Base-by-base conservation (phyloP, 2,113 vertebrate genomes). In the Dryoscopus gambensis region DNA sequence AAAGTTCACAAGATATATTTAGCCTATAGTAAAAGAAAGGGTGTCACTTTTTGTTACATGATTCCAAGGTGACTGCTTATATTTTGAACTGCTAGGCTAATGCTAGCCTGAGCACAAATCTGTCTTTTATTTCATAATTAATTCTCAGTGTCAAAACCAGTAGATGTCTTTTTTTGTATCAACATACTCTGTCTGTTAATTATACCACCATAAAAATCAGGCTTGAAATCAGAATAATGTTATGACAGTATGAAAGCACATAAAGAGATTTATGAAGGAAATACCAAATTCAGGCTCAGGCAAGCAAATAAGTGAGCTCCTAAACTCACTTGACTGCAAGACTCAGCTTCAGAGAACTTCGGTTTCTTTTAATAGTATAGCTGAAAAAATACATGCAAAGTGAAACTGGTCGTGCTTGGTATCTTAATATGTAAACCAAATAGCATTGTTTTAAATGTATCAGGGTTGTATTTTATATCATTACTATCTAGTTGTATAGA, bases 71-170 rank as follows among this genome's bases (percentile, higher is more conserved):
- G 97, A 98, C 97, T 98, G 97, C 89, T 96, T 97, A 52, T 91
- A 97, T 97, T 98, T 96, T 97, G 97, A 97, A 96, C 97, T 96
- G 90, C 79, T 89, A 96, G 92, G 97, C 96, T 98, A 98, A 98
- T 98, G 97, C 96, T 97, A 97, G 97, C 96, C 89, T 28, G 94
- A 97, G 93, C 96, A 98, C 95, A 98, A 97, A 98, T 97, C 96
- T 97, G 97, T 97, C 97, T 98, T 98, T 98, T 97, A 97, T 97
- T 97, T 98, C 89, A 68, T 97, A 98, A 98, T 98, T 98, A 98
- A 98, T 98, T 98, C 96, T 97, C 89, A 93, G 96, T 98, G 97
- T 98, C 98, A 98, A 94, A 98, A 98, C 86, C 90, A 86, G 88
- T 98, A 94, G 84, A 97, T 95, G 96, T 98, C 92, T 95, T 96